Evolutionary conservation across 2,797 vertebrate species (phyloP).

Genomic region (Tolypeutes matacus): DNA sequence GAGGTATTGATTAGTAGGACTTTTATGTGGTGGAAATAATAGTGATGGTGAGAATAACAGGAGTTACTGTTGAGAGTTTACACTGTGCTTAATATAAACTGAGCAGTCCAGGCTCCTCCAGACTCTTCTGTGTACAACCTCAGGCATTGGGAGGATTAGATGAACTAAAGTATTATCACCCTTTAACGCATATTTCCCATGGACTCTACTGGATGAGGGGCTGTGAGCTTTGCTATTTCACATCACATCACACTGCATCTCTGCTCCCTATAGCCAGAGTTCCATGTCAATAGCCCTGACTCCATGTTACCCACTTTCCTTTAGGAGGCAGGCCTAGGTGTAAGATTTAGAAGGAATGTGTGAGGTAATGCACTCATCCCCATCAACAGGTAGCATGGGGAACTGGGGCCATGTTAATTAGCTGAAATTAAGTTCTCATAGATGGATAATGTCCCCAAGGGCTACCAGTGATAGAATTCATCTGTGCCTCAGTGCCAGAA

Average conservation of each 20-base stretch:
- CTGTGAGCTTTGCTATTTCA: neutral
- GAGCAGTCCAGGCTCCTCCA: neutral
- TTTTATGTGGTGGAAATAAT: conserved; percentile 50
- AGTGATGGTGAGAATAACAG: neutral
- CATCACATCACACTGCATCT: neutral
- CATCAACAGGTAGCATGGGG: conserved; percentile 34
- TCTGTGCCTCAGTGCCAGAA: neutral
- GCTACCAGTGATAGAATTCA: conserved; percentile 52
- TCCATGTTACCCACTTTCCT: neutral
- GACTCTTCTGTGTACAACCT: neutral
- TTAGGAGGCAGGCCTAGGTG: neutral
- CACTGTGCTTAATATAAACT: neutral
- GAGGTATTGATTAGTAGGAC: conserved; percentile 10
- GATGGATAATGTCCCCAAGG: conserved; percentile 33
- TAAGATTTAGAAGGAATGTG: conserved; percentile 32
- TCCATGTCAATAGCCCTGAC: neutral
- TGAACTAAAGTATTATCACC: neutral
- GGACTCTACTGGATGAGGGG: neutral
- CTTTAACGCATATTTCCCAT: neutral
- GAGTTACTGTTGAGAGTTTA: conserved; percentile 4
- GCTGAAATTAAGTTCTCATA: conserved; percentile 53
- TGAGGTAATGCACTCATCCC: neutral
- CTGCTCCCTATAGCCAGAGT: neutral
- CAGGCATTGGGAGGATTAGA: neutral
- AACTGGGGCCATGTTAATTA: conserved; percentile 45